These are phyloP conservation scores for Hycleus phaleratus DNA, from an alignment of 1,140 invertebrate species.

Conservation along the genomic window DNA sequence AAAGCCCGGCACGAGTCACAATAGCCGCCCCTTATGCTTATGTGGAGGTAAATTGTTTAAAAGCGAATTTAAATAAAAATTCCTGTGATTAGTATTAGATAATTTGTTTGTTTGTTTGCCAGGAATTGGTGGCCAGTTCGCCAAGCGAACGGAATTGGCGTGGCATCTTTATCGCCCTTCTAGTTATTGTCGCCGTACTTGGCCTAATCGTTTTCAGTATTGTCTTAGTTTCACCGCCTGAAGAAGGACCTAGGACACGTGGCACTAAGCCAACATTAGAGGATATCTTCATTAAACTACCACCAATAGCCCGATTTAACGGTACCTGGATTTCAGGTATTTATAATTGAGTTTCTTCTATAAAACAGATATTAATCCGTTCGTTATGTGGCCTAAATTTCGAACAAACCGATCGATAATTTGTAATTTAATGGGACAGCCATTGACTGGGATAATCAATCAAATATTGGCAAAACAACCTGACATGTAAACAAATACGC, in stretches of 20 bases:
- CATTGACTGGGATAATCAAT: too few relatives aligned
- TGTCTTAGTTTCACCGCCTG: conserved; percentile 69
- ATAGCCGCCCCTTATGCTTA: conserved; percentile 33
- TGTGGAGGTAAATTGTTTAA: conserved; percentile 30
- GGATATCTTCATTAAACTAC: conserved; percentile 56
- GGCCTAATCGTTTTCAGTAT: conserved; percentile 82
- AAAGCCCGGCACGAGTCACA: conserved; percentile 29
- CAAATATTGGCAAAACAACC: too few relatives aligned
- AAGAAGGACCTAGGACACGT: conserved; percentile 57
- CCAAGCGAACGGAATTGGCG: conserved; percentile 83
- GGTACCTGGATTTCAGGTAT: conserved; percentile 75
- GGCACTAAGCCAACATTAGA: conserved; percentile 57
- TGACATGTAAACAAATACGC: too few relatives aligned
- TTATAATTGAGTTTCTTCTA: not conserved
- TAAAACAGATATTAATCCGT: too few relatives aligned
- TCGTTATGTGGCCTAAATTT: too few relatives aligned
- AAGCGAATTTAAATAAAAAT: not conserved
- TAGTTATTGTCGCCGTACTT: conserved; percentile 80
- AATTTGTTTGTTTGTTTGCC: conserved; percentile 27
- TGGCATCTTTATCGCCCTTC: conserved; percentile 79
- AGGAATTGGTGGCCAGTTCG: conserved; percentile 73
- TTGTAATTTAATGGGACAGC: too few relatives aligned
- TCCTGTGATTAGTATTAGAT: not conserved
- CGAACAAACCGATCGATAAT: too few relatives aligned
- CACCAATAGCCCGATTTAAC: conserved; percentile 58